Evolutionary conservation across 2,797 vertebrate species (phyloP).

Genomic region (Geotria australis): DNA sequence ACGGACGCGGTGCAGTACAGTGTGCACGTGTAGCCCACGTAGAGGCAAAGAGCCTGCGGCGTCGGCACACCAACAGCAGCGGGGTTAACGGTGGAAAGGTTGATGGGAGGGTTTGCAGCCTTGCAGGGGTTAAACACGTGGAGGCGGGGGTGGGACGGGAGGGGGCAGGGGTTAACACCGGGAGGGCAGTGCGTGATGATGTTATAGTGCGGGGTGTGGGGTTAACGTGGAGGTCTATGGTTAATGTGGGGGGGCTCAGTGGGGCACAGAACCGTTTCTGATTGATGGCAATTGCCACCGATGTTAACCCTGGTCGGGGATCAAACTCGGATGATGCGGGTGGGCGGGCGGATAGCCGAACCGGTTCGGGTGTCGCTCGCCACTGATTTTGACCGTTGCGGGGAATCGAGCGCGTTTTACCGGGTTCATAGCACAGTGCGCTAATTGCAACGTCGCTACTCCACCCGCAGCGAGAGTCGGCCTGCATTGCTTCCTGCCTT

Average conservation of each 20-base stretch:
- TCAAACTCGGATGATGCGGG: too few relatives aligned
- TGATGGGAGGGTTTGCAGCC: not conserved
- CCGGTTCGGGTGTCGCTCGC: too few relatives aligned
- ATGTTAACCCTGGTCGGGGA: too few relatives aligned
- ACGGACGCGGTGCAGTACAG: conserved; percentile 36
- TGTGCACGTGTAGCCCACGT: conserved; percentile 35
- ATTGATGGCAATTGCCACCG: too few relatives aligned
- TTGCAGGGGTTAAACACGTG: not conserved
- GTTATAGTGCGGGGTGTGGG: not conserved
- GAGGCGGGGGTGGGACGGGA: not conserved
- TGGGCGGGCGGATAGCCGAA: too few relatives aligned
- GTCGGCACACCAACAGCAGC: not conserved
- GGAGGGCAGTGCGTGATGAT: not conserved
- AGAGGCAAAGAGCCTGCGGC: conserved; percentile 20
- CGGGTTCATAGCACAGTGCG: too few relatives aligned
- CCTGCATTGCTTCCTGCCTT: too few relatives aligned
- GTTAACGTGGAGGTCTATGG: not conserved
- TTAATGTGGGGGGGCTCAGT: not conserved
- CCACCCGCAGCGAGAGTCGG: too few relatives aligned
- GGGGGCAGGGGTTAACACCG: not conserved
- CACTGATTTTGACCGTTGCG: too few relatives aligned
- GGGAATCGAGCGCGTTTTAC: too few relatives aligned
- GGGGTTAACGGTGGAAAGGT: not conserved
- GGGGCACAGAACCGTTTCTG: too few relatives aligned
- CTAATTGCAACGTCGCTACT: too few relatives aligned